Evolutionary conservation across 1,140 invertebrate species (phyloP), one percentile per base, ranked within the genome.

Genomic region (Drosophila ficusphila): DNA sequence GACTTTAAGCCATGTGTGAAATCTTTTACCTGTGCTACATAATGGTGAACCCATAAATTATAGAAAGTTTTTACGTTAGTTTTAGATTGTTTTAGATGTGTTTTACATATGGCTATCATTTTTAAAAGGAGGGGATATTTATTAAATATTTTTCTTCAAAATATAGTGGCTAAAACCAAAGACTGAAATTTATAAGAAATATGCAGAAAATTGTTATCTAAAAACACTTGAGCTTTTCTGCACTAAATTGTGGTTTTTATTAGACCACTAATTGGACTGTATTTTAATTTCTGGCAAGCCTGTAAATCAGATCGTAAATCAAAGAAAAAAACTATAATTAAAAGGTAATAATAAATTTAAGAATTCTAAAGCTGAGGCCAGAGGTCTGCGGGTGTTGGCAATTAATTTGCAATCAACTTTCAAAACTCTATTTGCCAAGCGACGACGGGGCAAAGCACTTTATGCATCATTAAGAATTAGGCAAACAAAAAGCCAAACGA

Each of bases 391-490:
- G 23, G 52, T 18, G 42, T 56, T 72, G 46, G 77, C 77, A 88
- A 88, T 88, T 88, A 88, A 88, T 88, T 88, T 75, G 77, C 78
- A 88, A 88, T 88, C 82, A 88, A 82, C 77, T 88, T 88, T 82
- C 76, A 78, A 86, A 81, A 88, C 44, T 72, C 46, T 67, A 42
- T 60, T 60, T 69, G 61, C 67, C 51, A 75, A 67, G 69, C 67
- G 41, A 34, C 75, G 42, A 48, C 61, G 29, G 54, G 64, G 52
- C 60, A 25, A 73, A 82, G 57, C 81, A 77, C 82, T 86, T 86
- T 88, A 88, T 88, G 82, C 82, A 88, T 88, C 82, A 88, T 88
- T 82, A 88, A 69, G 82, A 88, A 88, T 88, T 88, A 77, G 82
- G 77, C 82, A 88, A 88, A 85, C 81, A 60, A 41, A 69, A 42